Conservation (phyloP, 1,140 invertebrate species). For the Neodiprion pinetum region DNA sequence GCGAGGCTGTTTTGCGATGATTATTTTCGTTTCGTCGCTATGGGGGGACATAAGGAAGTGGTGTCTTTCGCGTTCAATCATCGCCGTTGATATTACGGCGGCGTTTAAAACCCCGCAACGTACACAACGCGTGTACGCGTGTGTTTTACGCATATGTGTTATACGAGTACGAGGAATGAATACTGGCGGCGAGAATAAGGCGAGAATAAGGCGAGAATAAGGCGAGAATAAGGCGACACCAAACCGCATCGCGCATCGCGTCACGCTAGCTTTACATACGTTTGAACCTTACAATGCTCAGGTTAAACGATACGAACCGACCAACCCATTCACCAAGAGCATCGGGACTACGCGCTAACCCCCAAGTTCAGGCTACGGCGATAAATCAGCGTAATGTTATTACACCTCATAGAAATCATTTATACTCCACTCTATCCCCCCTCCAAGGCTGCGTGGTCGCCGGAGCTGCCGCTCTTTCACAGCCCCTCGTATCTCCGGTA, state of each 20-base stretch:
- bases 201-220: not conserved
- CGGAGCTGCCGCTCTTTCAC: too few species aligned
- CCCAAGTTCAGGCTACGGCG: not conserved
- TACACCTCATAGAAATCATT: constrained; percentile 7
- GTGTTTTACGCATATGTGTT: too few species aligned
- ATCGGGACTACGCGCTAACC: not conserved
- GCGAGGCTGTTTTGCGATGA: not conserved
- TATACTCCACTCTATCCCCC: not conserved
- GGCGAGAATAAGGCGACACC: not conserved
- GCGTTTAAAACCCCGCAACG: too few species aligned
- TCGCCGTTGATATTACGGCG: not conserved
- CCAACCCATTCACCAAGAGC: not conserved
- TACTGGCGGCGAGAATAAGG: not conserved
- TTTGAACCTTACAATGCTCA: not conserved
- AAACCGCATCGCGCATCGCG: not conserved
- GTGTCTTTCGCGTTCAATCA: not conserved
- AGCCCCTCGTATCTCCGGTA: too few species aligned
- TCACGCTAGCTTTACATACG: constrained; percentile 4
- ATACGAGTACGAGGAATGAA: not conserved
- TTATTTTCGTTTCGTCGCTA: not conserved
- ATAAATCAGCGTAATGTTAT: constrained; percentile 6
- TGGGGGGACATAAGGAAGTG: not conserved
- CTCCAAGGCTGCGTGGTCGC: too few species aligned
- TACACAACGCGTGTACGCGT: too few species aligned
- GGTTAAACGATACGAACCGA: constrained; percentile 7